A percentile compares a stretch with the other conserved stretches of the same genome.
These are phyloP conservation scores for Athalia circularis DNA, from an alignment of 2,888 invertebrate species.

Conservation along the genomic window DNA sequence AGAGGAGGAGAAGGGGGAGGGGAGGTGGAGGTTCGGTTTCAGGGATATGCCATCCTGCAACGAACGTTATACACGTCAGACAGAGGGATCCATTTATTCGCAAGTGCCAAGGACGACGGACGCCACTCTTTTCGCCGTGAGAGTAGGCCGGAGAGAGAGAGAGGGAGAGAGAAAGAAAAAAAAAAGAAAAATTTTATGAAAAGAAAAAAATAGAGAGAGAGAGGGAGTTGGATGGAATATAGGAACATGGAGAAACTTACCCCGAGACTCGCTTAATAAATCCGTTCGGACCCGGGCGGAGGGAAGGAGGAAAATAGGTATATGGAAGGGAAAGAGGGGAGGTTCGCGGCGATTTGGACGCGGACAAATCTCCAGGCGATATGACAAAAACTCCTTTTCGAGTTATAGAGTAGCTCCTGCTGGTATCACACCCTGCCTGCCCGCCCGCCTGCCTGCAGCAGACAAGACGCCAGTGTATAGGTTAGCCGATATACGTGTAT, in stretches of 20 bases:
- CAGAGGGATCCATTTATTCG: constrained; percentile 72
- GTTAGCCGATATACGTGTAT: constrained; percentile 48
- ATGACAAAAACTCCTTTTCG: constrained; percentile 45
- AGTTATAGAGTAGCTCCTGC: constrained; percentile 37
- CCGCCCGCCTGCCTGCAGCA: not conserved
- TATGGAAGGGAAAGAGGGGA: not conserved
- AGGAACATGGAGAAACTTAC: constrained; percentile 7
- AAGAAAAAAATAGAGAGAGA: not conserved
- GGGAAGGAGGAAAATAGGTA: too few relatives aligned
- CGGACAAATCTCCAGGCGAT: constrained; percentile 36
- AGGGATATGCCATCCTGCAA: not conserved
- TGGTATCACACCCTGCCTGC: constrained; percentile 44
- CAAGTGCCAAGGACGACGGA: constrained; percentile 66
- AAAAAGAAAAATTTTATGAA: constrained; percentile 32
- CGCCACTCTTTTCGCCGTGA: constrained; percentile 47
- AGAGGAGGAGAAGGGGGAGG: too few relatives aligned
- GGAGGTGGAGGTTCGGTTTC: too few relatives aligned
- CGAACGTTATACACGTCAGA: constrained; percentile 48
- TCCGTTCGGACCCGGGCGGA: constrained; percentile 39
- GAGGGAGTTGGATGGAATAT: constrained; percentile 11
- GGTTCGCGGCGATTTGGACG: constrained; percentile 42
- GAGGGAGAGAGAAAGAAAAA: constrained; percentile 53
- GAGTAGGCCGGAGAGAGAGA: constrained; percentile 46
- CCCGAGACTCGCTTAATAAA: constrained; percentile 48
- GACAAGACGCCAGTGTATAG: too few relatives aligned